Evolutionary conservation across 2,797 vertebrate genomes (phyloP), one percentile per base, ranked within the genome.

Genomic region (Typhlichthys eigenmanni): DNA sequence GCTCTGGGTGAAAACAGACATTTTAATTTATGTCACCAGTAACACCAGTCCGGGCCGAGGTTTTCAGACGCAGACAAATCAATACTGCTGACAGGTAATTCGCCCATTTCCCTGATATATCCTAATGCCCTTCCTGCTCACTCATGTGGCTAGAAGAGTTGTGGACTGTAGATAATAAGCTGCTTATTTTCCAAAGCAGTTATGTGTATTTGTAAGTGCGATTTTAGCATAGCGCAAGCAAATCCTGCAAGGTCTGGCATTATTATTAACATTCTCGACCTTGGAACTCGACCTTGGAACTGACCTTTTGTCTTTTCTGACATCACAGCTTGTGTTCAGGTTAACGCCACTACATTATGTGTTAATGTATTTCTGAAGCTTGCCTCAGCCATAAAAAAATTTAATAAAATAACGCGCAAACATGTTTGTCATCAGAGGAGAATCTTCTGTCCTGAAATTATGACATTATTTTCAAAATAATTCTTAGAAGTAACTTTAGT

Each of bases 391-490:
- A 9, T 59, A 62, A 60, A 60, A 47, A 71, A 8, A 12, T 4
- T 4, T 0, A 29, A 29, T 29, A 10, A 54, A 47, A 64, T 70
- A 47, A 56, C 52, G 48, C 1, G 54, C 57, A 60, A 64, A 51
- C 55, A 43, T 43, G 38, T 43, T 43, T 46, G 29, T 65, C 19
- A 19, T 6, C 56, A 60, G 49, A 69, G 68, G 59, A 69, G 51
- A 58, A 60, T 48, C 2, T 59, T 58, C 51, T 46, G 51, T 47
- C 52, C 43, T 60, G 70, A 66, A 46, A 43, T 43, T 43, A 1
- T 43, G 70, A 66, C 46, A 43, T 43, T 43, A 7, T 43, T 84
- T 72, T 60, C 68, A 57, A 75, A 69, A 65, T 66, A 47, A 70
- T 54, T 65, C 9, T 43, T 43, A 43, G 9, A 43, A 8, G 9